Evolutionary conservation across 2,113 vertebrate species (phyloP).

Genomic region (Lutjanus erythropterus): DNA sequence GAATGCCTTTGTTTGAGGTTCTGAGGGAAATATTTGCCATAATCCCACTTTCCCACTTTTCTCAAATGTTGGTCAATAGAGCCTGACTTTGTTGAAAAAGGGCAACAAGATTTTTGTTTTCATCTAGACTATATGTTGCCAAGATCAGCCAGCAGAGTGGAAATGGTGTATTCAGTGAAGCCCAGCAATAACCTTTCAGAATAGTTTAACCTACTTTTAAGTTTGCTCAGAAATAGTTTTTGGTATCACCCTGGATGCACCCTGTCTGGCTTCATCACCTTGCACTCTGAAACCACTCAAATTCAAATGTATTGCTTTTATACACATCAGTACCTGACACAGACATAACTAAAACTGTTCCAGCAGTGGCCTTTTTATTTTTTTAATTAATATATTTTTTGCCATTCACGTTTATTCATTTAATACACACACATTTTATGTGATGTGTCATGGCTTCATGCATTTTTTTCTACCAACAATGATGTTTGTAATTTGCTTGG

Average conservation of each 20-base stretch:
- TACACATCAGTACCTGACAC: neutral
- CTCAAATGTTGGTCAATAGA: neutral
- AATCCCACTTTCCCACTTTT: neutral
- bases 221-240: neutral
- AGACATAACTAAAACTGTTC: neutral
- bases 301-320: neutral
- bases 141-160: neutral
- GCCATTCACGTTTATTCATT: neutral
- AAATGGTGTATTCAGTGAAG: neutral
- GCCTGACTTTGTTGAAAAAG: neutral
- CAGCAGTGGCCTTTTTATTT: neutral
- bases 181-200: neutral
- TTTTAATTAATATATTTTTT: no score
- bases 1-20: neutral
- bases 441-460: neutral
- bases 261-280: slow-evolving; percentile 16
- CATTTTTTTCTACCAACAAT: no score
- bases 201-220: neutral
- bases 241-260: neutral
- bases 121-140: neutral
- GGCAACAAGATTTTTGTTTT: neutral
- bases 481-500: neutral
- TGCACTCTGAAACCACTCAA: neutral
- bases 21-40: neutral
- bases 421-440: neutral